A percentile compares a stretch with the other conserved stretches of the same genome.
phyloP scores from a whole-genome alignment of 1,140 invertebrate species.

The Eufriesea mexicana region DNA sequence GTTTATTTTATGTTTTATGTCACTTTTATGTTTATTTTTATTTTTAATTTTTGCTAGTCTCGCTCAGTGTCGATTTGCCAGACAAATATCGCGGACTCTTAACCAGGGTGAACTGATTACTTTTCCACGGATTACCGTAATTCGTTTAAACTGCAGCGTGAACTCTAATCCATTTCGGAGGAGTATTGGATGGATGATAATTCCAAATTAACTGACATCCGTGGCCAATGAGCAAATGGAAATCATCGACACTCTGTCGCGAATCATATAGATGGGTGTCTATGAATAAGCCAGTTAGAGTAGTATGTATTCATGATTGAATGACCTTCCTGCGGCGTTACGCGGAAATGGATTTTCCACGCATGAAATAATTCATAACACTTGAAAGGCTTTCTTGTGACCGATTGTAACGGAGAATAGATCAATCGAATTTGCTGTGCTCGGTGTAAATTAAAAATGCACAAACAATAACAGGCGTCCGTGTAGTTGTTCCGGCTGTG shows the following conservation, averaged over 20 bases:
- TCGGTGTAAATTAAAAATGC: constrained; percentile 16
- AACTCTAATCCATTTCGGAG: too few relatives aligned
- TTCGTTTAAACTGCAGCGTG: too few relatives aligned
- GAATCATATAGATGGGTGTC: constrained; percentile 50
- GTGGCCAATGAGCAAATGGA: not conserved
- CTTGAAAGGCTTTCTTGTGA: constrained; percentile 39
- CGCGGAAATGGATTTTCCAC: constrained; percentile 50
- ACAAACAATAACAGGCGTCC: constrained; percentile 5
- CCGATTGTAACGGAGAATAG: constrained; percentile 16
- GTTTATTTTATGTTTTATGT: too few relatives aligned
- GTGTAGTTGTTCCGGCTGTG: not conserved
- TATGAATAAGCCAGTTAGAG: constrained; percentile 34
- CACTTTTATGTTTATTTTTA: too few relatives aligned
- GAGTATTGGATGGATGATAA: not conserved
- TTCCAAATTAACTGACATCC: not conserved
- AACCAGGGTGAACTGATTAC: too few relatives aligned
- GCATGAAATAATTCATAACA: too few relatives aligned
- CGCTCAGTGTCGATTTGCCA: too few relatives aligned
- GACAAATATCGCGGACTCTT: too few relatives aligned
- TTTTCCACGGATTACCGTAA: too few relatives aligned
- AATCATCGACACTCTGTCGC: not conserved
- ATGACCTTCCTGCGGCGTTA: constrained; percentile 30
- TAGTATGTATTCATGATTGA: constrained; percentile 32
- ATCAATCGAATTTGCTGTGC: constrained; percentile 3
- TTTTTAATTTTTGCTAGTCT: too few relatives aligned